A percentile compares a stretch with the other conserved stretches of the same genome.
Evolutionary conservation across 2,113 vertebrate species (phyloP).

Genomic region (Centropristis striata): DNA sequence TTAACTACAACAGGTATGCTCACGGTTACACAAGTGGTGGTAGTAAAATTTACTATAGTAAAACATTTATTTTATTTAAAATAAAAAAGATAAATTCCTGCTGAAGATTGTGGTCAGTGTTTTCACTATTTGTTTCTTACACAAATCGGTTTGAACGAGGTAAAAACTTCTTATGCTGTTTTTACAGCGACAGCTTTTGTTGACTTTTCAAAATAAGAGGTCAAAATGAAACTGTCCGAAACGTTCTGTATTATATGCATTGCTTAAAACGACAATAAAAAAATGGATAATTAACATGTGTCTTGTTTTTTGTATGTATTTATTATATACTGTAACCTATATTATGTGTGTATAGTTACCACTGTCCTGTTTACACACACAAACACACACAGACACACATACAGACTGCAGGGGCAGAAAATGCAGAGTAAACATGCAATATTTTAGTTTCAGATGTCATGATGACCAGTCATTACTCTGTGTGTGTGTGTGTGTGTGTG

Average conservation of each 20-base stretch:
- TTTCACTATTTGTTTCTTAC: too few species aligned
- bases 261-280: slow-evolving; percentile 40
- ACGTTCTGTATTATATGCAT: not conserved
- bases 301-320: slow-evolving; percentile 11
- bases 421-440: not conserved
- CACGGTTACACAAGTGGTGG: not conserved
- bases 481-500: slow-evolving; percentile 25
- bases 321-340: not conserved
- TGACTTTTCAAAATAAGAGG: slow-evolving; percentile 31
- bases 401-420: not conserved
- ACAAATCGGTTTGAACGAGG: too few species aligned
- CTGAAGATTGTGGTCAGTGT: too few species aligned
- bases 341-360: not conserved
- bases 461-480: not conserved
- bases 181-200: too few species aligned
- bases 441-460: slow-evolving; percentile 15
- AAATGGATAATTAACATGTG: not conserved
- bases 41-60: too few species aligned
- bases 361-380: not conserved
- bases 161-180: not conserved
- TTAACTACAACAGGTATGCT: too few species aligned
- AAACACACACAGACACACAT: slow-evolving; percentile 13
- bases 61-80: too few species aligned
- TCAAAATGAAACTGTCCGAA: not conserved
- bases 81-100: too few species aligned